Base-by-base conservation (phyloP, 2,113 vertebrate genomes). In the Gymnorhina tibicen region DNA sequence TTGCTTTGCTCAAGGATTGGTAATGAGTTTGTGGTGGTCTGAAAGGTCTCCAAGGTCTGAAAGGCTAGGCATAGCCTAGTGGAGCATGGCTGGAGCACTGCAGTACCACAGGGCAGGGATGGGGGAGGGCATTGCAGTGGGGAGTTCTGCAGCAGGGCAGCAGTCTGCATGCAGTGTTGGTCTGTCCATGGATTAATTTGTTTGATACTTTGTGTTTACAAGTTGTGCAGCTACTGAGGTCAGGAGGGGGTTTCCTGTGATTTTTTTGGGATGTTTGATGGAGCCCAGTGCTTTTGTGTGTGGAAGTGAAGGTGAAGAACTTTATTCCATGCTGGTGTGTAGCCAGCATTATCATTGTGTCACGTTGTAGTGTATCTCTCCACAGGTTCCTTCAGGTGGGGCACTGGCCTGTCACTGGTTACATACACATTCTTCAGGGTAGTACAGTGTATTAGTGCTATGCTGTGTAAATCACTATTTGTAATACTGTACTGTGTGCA, bases 111-210 rank as follows among this genome's bases (percentile, higher is more conserved):
- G 10, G n/a, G 24, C 16, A 49, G 68, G 37, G 46, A 7, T 55
- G 27, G 1, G 0, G 2, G 8, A 2, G 1, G 11, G 16, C 3
- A 0, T 21, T 55, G 66, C 35, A 33, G 23, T 2, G 41, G 44
- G 46, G 19, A 59, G 67, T 46, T 46, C 33, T 46, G 70, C 3
- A 1, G 39, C 1, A 1, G 22, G 35, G 37, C 5, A 6, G 39
- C 44, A 37, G 32, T 13, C 52, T 18, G 20, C 53, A 16, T 23
- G 26, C 63, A 18, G n/a, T 9, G 17, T 28, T 60, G n/a, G 21
- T 67, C 39, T 79, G 18, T 27, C 35, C 37, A 5, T 2, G 3
- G 42, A 19, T 89, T 74, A 18, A 12, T 75, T 64, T 68, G 37
- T 17, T 44, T 81, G 58, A 33, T 68, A 32, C 26, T 27, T 2